A percentile compares a stretch with the other conserved stretches of the same genome.
Conservation (phyloP, 1,140 invertebrate genomes). For the Nephotettix cincticeps region DNA sequence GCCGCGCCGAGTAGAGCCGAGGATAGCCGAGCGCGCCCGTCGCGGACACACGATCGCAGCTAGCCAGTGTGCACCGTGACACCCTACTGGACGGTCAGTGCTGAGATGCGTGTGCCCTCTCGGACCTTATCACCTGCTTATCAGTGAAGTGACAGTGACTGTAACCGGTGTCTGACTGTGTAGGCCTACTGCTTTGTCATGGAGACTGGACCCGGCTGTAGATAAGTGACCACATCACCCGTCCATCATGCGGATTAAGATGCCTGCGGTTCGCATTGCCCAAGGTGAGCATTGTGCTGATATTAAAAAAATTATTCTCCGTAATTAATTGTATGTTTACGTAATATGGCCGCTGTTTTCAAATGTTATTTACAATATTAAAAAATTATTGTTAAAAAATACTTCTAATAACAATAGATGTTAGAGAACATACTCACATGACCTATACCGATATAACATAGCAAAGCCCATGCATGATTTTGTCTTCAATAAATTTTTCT, state of each 20-base stretch:
- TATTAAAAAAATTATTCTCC: too few species aligned
- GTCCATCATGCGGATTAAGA: slow-evolving; percentile 92
- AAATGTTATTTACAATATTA: too few species aligned
- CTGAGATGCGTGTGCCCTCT: not conserved
- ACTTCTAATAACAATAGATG: too few species aligned
- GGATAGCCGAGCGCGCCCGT: slow-evolving; percentile 1
- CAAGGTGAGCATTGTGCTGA: slow-evolving; percentile 67
- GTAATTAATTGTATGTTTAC: too few species aligned
- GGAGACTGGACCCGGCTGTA: slow-evolving; percentile 15
- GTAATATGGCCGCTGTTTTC: too few species aligned
- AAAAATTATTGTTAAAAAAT: too few species aligned
- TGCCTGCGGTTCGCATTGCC: slow-evolving; percentile 90
- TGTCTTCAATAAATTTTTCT: too few species aligned
- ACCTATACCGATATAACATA: too few species aligned
- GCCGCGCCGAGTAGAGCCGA: slow-evolving; percentile 28
- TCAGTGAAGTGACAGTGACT: not conserved
- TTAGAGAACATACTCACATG: too few species aligned
- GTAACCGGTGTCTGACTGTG: not conserved
- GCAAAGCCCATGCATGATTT: too few species aligned
- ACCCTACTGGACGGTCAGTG: not conserved
- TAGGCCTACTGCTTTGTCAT: not conserved
- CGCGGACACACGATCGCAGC: not conserved
- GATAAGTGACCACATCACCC: slow-evolving; percentile 9
- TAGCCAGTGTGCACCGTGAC: not conserved
- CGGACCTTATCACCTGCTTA: not conserved